These are phyloP conservation scores for Plutella xylostella DNA, from an alignment of 2,888 invertebrate genomes.

Conservation along the genomic window DNA sequence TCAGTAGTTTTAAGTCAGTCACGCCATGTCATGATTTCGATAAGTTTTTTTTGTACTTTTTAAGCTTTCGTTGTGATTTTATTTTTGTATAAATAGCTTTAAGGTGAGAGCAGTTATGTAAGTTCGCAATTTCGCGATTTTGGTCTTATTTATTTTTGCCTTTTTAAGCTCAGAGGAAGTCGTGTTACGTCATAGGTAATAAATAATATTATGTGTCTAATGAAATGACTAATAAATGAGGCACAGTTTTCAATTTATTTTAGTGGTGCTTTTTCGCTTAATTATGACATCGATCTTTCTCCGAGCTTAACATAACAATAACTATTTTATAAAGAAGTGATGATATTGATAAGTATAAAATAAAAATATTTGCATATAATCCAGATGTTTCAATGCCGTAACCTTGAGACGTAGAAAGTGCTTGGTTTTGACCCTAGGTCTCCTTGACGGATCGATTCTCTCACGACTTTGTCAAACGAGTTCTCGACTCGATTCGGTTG, in stretches of 20 bases:
- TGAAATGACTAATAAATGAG: not conserved
- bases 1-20: conserved; percentile 54
- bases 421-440: conserved; percentile 28
- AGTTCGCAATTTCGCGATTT: not conserved
- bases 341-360: not conserved
- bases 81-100: conserved; percentile 15
- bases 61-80: conserved; percentile 35
- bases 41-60: conserved; percentile 30
- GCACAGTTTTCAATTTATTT: not conserved
- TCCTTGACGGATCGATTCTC: conserved; percentile 37
- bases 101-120: not conserved
- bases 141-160: not conserved
- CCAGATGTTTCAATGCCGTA: conserved; percentile 8
- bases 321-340: not conserved
- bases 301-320: not conserved
- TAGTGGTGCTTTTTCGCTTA: not conserved
- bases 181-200: not conserved
- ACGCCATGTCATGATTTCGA: conserved; percentile 57
- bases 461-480: not conserved
- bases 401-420: conserved; percentile 50
- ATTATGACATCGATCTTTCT: not conserved
- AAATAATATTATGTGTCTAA: not conserved
- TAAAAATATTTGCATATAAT: conserved; percentile 4
- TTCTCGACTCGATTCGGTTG: too few relatives aligned
- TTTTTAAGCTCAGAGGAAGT: not conserved